A percentile compares a stretch with the other conserved stretches of the same genome.
These are phyloP conservation scores for Chrysolina oricalcia DNA, from an alignment of 2,888 invertebrate genomes.

Conservation along the genomic window DNA sequence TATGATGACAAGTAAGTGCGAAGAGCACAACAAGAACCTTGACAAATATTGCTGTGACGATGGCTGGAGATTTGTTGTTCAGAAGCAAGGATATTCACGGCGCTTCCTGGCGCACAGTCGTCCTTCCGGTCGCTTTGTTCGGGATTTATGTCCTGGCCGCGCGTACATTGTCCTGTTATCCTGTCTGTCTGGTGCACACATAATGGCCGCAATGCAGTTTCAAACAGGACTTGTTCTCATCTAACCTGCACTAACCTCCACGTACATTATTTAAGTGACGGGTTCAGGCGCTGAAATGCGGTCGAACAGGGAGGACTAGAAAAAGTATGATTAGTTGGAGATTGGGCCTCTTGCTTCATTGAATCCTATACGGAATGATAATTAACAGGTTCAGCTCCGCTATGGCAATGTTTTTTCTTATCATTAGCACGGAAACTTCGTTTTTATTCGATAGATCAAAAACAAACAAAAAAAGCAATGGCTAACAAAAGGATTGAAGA, in stretches of 20 bases:
- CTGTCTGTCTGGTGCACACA: constrained; percentile 67
- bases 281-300: constrained; percentile 16
- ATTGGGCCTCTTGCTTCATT: no score
- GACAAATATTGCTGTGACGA: constrained; percentile 57
- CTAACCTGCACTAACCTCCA: constrained; percentile 50
- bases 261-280: constrained; percentile 47
- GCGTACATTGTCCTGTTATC: constrained; percentile 67
- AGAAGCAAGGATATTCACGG: constrained; percentile 66
- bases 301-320: background rate
- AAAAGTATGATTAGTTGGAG: background rate
- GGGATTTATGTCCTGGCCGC: constrained; percentile 69
- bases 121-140: constrained; percentile 69
- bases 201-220: constrained; percentile 68
- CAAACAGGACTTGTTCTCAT: constrained; percentile 58
- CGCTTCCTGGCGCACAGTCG: constrained; percentile 67
- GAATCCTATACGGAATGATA: background rate
- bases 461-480: no score
- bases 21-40: constrained; percentile 53
- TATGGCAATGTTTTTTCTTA: no score
- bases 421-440: no score
- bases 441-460: no score
- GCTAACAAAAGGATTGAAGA: no score
- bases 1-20: constrained; percentile 45
- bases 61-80: constrained; percentile 63
- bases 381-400: no score